Evolutionary conservation across 2,797 vertebrate species (phyloP).

Genomic region (Chromobotia macracanthus): DNA sequence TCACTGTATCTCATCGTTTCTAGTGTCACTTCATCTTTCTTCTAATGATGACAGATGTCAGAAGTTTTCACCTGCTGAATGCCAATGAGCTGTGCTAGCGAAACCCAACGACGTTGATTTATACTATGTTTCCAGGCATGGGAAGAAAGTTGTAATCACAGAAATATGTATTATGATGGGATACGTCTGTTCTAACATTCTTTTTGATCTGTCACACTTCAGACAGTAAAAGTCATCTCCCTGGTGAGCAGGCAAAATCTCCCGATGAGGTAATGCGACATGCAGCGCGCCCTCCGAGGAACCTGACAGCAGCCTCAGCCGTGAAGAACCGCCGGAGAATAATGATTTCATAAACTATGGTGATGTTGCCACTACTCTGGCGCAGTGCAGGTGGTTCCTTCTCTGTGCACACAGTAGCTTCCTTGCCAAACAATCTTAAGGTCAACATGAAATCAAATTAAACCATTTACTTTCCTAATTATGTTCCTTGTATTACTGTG

Average conservation of each 20-base stretch:
- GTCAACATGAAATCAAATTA: no score
- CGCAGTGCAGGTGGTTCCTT: slow-evolving; percentile 7
- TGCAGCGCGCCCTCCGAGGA: not conserved
- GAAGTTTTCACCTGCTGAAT: slow-evolving; percentile 20
- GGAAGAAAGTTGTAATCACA: not conserved
- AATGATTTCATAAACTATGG: slow-evolving; percentile 6
- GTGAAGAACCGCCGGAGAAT: not conserved
- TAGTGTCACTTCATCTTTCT: slow-evolving; percentile 23
- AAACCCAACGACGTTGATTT: slow-evolving; percentile 60
- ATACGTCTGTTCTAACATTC: not conserved
- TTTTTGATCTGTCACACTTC: not conserved
- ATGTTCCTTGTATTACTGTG: no score
- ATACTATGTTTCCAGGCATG: slow-evolving; percentile 50
- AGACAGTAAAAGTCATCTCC: not conserved
- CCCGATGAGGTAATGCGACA: not conserved
- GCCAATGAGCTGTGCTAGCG: slow-evolving; percentile 61
- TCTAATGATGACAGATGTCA: slow-evolving; percentile 8
- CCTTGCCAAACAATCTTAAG: no score
- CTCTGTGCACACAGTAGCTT: not conserved
- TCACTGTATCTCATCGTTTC: slow-evolving; percentile 47
- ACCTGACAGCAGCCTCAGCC: slow-evolving; percentile 4
- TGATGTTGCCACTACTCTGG: not conserved
- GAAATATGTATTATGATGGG: slow-evolving; percentile 14
- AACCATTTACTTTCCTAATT: no score
- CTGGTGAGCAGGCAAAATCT: slow-evolving; percentile 17